Percentiles rank a stretch among this genome's conserved stretches.
These are phyloP conservation scores for Lanius ludovicianus DNA, from an alignment of 2,113 vertebrate genomes.

Conservation along the genomic window DNA sequence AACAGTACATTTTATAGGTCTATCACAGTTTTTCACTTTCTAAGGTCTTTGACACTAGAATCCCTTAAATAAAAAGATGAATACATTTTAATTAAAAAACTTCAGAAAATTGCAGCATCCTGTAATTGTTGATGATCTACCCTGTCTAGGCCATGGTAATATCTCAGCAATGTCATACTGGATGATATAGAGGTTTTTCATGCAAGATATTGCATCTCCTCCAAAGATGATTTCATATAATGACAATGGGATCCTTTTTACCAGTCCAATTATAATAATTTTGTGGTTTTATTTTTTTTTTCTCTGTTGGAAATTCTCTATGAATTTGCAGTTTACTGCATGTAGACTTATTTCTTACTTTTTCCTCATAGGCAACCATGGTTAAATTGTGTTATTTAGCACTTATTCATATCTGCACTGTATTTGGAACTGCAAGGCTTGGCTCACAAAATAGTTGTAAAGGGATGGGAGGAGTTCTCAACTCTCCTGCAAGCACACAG, in stretches of 20 bases:
- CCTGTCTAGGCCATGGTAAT: not conserved
- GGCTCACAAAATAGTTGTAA: not conserved
- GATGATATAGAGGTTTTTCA: not conserved
- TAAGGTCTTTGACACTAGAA: not conserved
- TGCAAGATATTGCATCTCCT: not conserved
- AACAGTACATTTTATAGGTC: not conserved
- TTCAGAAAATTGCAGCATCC: not conserved
- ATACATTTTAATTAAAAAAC: conserved; percentile 8
- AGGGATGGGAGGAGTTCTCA: not conserved
- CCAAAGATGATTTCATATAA: not conserved
- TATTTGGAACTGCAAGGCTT: not conserved
- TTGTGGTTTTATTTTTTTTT: not conserved
- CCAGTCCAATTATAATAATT: not conserved
- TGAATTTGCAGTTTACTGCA: not conserved
- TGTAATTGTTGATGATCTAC: not conserved
- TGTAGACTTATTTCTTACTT: not conserved
- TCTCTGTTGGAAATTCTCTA: not conserved
- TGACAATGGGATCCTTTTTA: not conserved
- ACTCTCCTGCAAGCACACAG: not conserved
- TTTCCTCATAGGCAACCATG: not conserved
- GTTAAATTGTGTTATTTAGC: not conserved
- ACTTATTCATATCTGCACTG: not conserved
- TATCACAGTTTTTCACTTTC: not conserved
- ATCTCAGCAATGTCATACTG: not conserved
- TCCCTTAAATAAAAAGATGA: not conserved